These are phyloP conservation scores for Amphimallon solstitiale DNA, from an alignment of 2,888 invertebrate genomes.

Conservation along the genomic window DNA sequence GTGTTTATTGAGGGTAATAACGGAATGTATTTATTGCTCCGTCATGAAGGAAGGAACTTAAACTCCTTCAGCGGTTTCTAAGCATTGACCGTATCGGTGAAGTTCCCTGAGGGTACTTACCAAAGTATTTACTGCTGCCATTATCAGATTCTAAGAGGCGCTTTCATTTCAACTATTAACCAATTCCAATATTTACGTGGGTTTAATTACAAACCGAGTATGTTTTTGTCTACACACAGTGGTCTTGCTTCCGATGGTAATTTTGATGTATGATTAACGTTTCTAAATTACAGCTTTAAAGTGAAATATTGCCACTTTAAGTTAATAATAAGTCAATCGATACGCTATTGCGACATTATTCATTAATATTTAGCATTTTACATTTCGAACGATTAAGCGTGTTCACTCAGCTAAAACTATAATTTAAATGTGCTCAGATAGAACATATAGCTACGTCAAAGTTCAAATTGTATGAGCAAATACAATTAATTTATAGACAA, in stretches of 20 bases:
- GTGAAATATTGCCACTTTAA: constrained; percentile 25
- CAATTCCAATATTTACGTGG: constrained; percentile 45
- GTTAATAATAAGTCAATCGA: constrained; percentile 22
- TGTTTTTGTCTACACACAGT: neutral
- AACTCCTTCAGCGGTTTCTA: constrained; percentile 41
- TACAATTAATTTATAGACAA: too few relatives aligned
- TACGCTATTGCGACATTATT: constrained; percentile 10
- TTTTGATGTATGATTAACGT: constrained; percentile 26
- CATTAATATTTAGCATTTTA: constrained; percentile 12
- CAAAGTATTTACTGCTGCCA: constrained; percentile 42
- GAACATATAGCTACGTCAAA: too few relatives aligned
- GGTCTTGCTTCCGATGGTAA: constrained; percentile 14
- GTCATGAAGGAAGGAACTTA: constrained; percentile 45
- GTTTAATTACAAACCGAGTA: constrained; percentile 40
- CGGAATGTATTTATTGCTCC: constrained; percentile 40
- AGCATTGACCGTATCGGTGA: constrained; percentile 42
- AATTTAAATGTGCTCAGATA: constrained; percentile 12
- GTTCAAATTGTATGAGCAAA: too few relatives aligned
- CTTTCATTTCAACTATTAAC: constrained; percentile 42
- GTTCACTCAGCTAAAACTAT: constrained; percentile 8
- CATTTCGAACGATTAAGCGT: neutral
- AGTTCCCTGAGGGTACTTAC: constrained; percentile 41
- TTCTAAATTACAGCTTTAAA: constrained; percentile 22
- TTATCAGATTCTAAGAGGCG: constrained; percentile 43
- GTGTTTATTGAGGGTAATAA: constrained; percentile 46